Evolutionary conservation across 2,797 vertebrate genomes (phyloP).

Genomic region (Hyperoplus immaculatus): DNA sequence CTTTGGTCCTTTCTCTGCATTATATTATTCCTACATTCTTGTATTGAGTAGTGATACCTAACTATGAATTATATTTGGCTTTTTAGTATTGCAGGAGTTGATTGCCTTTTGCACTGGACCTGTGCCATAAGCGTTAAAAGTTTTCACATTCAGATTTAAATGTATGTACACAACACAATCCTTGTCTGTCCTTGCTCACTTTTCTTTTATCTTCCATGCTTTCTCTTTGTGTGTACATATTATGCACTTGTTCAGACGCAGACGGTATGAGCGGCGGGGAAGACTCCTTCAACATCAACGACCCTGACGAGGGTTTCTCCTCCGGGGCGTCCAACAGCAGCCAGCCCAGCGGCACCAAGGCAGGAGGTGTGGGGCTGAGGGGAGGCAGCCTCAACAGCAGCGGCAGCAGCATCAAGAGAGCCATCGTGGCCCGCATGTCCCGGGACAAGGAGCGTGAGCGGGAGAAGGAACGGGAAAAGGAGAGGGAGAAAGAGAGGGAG

Average conservation of each 20-base stretch:
- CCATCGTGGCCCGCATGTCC: constrained; percentile 79
- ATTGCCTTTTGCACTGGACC: background rate
- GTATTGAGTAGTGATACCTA: background rate
- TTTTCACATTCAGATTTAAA: background rate
- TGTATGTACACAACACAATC: background rate
- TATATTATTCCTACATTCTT: background rate
- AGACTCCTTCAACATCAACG: constrained; percentile 93
- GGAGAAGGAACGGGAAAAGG: constrained; percentile 60
- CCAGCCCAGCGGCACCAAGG: constrained; percentile 90
- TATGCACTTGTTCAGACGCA: constrained; percentile 79
- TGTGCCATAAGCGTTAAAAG: background rate
- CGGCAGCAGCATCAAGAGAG: constrained; percentile 85
- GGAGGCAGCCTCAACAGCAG: constrained; percentile 85
- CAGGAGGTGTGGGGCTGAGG: constrained; percentile 69
- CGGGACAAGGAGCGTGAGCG: constrained; percentile 82
- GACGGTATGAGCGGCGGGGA: constrained; percentile 93
- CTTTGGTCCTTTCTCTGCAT: background rate
- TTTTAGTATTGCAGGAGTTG: background rate
- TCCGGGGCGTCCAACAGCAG: constrained; percentile 97
- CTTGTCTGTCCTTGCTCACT: constrained; percentile 1
- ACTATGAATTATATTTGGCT: background rate
- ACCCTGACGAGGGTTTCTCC: constrained; percentile 98
- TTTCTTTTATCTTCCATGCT: constrained; percentile 35
- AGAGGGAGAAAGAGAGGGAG: constrained; percentile 50
- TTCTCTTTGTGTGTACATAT: constrained; percentile 46